Evolutionary conservation across 2,797 vertebrate genomes (phyloP).

Genomic region (Takifugu rubripes): DNA sequence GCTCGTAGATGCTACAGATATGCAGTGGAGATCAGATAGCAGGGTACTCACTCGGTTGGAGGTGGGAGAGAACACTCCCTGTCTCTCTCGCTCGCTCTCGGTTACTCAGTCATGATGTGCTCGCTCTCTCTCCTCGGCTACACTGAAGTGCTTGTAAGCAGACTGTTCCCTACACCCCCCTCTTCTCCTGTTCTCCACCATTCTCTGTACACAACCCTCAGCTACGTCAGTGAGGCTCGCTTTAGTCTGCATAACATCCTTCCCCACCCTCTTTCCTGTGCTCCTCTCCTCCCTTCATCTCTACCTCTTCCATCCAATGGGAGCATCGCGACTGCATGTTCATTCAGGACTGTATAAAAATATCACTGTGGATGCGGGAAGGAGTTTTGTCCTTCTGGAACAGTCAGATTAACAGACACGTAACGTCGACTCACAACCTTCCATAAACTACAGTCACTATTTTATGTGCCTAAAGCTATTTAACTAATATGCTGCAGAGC

Average conservation of each 20-base stretch:
- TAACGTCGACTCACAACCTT: neutral
- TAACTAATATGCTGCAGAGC: no score
- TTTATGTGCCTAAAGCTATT: no score
- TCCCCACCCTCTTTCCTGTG: constrained; percentile 50
- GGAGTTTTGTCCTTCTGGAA: constrained; percentile 1
- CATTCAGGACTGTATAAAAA: constrained; percentile 31
- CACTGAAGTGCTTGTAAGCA: constrained; percentile 73
- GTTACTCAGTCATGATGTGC: constrained; percentile 76
- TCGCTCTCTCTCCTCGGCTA: constrained; percentile 68
- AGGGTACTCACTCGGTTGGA: constrained; percentile 77
- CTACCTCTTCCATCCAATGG: constrained; percentile 34
- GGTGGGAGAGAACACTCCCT: constrained; percentile 70
- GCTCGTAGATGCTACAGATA: constrained; percentile 13
- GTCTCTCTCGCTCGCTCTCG: constrained; percentile 53
- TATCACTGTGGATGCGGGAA: constrained; percentile 3
- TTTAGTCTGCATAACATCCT: constrained; percentile 59
- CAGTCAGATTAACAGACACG: neutral
- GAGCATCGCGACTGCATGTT: constrained; percentile 31
- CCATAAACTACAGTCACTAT: neutral
- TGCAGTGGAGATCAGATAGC: constrained; percentile 33
- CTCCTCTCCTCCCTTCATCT: constrained; percentile 38
- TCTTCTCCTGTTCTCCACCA: constrained; percentile 52
- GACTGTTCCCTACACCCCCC: constrained; percentile 51
- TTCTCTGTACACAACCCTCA: constrained; percentile 61
- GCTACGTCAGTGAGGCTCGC: constrained; percentile 70